Conservation (phyloP, 2,888 invertebrate genomes). For the Scaeva pyrastri region DNA sequence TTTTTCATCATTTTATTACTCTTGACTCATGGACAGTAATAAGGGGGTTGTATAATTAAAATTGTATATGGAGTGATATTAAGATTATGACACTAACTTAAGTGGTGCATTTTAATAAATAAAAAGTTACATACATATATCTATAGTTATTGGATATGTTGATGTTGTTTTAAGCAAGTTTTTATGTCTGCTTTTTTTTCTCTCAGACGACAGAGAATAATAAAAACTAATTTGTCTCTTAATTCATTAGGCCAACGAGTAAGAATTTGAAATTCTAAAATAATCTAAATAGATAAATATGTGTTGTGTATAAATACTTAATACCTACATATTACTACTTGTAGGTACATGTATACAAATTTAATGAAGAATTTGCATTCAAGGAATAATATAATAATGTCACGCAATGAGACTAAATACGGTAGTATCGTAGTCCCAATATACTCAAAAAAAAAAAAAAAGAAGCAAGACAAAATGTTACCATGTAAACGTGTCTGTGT, state of each 20-base stretch:
- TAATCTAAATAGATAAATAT: background rate
- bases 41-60: conserved; percentile 14
- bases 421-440: background rate
- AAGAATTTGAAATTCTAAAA: background rate
- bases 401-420: conserved; percentile 6
- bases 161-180: background rate
- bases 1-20: background rate
- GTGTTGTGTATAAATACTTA: background rate
- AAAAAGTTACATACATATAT: too few relatives aligned
- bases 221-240: conserved; percentile 17
- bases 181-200: background rate
- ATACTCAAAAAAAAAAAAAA: background rate
- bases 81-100: conserved; percentile 3
- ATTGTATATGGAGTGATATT: conserved; percentile 25
- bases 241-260: background rate
- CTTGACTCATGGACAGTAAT: conserved; percentile 4
- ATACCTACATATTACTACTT: too few relatives aligned
- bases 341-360: background rate
- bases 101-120: conserved; percentile 30
- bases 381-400: background rate
- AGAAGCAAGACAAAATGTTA: too few relatives aligned
- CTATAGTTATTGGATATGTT: background rate
- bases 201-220: background rate
- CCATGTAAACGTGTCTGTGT: background rate
- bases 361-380: background rate